These are phyloP conservation scores for Metopolophium dirhodum DNA, from an alignment of 1,140 invertebrate species.

Conservation along the genomic window DNA sequence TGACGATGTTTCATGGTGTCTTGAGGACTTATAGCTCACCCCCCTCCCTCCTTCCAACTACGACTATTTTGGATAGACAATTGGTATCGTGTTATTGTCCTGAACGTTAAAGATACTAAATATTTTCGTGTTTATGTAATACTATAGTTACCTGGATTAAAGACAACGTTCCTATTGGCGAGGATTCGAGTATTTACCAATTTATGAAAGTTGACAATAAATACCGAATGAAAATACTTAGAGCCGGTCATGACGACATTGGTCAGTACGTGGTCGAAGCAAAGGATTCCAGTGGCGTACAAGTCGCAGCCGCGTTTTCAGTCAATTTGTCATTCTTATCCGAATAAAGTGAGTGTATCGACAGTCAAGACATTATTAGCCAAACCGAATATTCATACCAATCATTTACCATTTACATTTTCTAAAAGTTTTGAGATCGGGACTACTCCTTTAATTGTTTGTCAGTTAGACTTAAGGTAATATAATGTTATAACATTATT, in stretches of 20 bases:
- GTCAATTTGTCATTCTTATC: slow-evolving; percentile 32
- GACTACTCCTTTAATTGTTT: background rate
- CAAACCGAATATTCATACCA: background rate
- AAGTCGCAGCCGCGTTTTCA: slow-evolving; percentile 68
- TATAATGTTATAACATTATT: background rate
- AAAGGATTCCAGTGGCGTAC: slow-evolving; percentile 83
- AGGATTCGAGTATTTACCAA: slow-evolving; percentile 76
- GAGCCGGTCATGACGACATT: slow-evolving; percentile 78
- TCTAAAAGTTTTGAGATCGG: too few species aligned
- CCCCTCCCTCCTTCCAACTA: too few species aligned
- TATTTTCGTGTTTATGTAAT: too few species aligned
- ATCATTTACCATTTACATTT: too few species aligned
- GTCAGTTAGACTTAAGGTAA: background rate
- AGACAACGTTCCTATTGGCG: slow-evolving; percentile 85
- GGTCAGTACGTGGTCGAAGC: slow-evolving; percentile 90
- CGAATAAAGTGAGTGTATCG: slow-evolving; percentile 9
- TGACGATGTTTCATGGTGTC: background rate
- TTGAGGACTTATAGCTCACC: background rate
- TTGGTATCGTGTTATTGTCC: background rate
- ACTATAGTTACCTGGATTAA: slow-evolving; percentile 81
- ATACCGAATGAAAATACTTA: slow-evolving; percentile 76
- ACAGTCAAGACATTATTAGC: background rate
- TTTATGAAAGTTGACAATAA: slow-evolving; percentile 82
- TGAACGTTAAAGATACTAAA: background rate
- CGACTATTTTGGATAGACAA: background rate